Conservation (phyloP, 2,797 vertebrate genomes). For the Agapornis canus region DNA sequence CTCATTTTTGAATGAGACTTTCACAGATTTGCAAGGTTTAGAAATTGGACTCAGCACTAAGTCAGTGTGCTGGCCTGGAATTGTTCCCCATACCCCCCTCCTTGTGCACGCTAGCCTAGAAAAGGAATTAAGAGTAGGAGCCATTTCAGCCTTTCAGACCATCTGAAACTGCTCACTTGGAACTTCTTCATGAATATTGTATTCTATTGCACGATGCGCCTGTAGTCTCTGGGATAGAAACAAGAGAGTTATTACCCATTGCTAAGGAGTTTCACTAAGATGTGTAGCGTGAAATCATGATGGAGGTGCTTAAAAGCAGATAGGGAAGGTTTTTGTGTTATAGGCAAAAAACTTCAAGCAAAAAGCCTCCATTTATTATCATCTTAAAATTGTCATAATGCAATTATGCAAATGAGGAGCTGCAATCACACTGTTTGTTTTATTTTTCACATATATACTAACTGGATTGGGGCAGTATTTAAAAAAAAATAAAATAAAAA, state of each 20-base stretch:
- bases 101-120: neutral
- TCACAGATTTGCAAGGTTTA: neutral
- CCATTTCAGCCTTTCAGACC: neutral
- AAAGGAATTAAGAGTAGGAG: neutral
- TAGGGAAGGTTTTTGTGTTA: slow-evolving; percentile 10
- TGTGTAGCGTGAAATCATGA: slow-evolving; percentile 27
- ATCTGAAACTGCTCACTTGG: slow-evolving; percentile 23
- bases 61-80: neutral
- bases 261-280: neutral
- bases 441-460: slow-evolving; percentile 55
- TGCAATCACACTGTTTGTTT: slow-evolving; percentile 64
- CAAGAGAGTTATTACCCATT: slow-evolving; percentile 15
- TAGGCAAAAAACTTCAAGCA: slow-evolving; percentile 2
- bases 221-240: neutral
- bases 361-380: slow-evolving; percentile 50
- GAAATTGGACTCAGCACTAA: neutral
- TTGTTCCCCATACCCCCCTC: neutral
- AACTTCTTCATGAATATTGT: slow-evolving; percentile 15
- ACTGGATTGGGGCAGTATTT: slow-evolving; percentile 46
- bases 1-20: neutral
- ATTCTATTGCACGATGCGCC: neutral
- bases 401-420: slow-evolving; percentile 61
- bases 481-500: neutral
- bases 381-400: slow-evolving; percentile 60
- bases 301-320: slow-evolving; percentile 4